Base-by-base conservation (phyloP, 2,113 vertebrate genomes). In the Dascyllus trimaculatus region DNA sequence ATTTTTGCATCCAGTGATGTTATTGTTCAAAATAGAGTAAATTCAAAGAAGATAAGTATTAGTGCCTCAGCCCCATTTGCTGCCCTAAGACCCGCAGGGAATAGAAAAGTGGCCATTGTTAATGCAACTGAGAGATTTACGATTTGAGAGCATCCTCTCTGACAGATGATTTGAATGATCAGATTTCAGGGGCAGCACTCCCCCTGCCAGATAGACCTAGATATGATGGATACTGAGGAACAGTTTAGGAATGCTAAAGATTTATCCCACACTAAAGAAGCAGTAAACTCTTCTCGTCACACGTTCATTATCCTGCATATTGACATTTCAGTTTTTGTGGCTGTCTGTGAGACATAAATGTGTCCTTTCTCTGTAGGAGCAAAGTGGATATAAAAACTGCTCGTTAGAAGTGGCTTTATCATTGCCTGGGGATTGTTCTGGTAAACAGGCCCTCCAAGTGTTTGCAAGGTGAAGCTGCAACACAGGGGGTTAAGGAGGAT, bases 401-500 rank as follows among this genome's bases (percentile, higher is more conserved):
- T 54, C 5, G 15, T 56, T 25, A 71, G 24, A 38, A 59, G 76
- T 14, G 1, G 56, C 54, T 78, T 78, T 61, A 71, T 56, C 6
- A 11, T 62, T 43, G 53, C 53, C 5, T 1, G 1, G 51, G 35
- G 61, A 77, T 76, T 49, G 24, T 70, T 32, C 15, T 11, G 0
- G 22, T 52, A 54, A 64, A 81, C 66, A 58, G 29, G 46, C 63
- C 35, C 54, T 82, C 24, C 14, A 17, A 75, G 58, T 60, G 71
- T 67, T 75, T 70, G 22, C 43, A 54, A 32, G 26, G 19, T 58
- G 19, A 70, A 57, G 35, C 11, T 13, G 43, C 14, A 32, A 54
- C n/a, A 57, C n/a, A 69, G 13, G n/a, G 80, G 69, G 82, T 85
- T 88, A 81, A 81, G 65, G 35, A 75, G 70, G 72, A 76, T 26